Evolutionary conservation across 1,140 invertebrate species (phyloP).

Genomic region (Lordiphosa stackelbergi): DNA sequence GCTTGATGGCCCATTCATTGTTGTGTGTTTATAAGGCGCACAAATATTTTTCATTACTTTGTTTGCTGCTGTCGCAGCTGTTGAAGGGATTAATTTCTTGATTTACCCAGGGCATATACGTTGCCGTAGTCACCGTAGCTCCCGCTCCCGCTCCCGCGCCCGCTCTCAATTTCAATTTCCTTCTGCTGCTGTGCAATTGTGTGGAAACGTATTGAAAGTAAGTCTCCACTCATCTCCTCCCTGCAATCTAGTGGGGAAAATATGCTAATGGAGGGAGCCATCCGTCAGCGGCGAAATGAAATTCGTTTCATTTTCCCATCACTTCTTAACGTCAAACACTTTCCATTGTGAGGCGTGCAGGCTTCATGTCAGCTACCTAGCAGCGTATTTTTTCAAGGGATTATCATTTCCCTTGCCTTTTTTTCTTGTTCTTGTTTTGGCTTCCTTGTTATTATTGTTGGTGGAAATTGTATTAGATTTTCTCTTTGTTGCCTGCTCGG

Average conservation of each 20-base stretch:
- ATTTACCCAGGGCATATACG: slow-evolving; percentile 53
- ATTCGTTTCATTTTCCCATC: slow-evolving; percentile 39
- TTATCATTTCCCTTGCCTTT: slow-evolving; percentile 39
- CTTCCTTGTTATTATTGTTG: slow-evolving; percentile 10
- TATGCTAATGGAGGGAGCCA: slow-evolving; percentile 57
- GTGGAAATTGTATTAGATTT: slow-evolving; percentile 57
- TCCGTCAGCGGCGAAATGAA: slow-evolving; percentile 62
- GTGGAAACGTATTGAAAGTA: slow-evolving; percentile 59
- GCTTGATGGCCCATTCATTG: slow-evolving; percentile 72
- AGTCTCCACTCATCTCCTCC: slow-evolving; percentile 16
- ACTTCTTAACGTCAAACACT: slow-evolving; percentile 48
- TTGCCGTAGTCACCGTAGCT: slow-evolving; percentile 33
- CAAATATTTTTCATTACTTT: slow-evolving; percentile 68
- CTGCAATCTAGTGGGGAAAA: slow-evolving; percentile 31
- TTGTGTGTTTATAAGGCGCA: slow-evolving; percentile 60
- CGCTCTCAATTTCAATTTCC: slow-evolving; percentile 28
- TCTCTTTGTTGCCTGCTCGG: slow-evolving; percentile 28
- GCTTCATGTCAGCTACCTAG: slow-evolving; percentile 8
- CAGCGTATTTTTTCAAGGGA: slow-evolving; percentile 43
- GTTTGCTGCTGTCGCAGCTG: slow-evolving; percentile 64
- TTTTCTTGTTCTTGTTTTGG: slow-evolving; percentile 19
- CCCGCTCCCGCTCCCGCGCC: slow-evolving; percentile 6
- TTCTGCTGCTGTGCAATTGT: slow-evolving; percentile 50
- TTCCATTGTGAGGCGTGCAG: slow-evolving; percentile 46
- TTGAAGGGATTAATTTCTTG: slow-evolving; percentile 75